phyloP scores from a whole-genome alignment of 2,113 vertebrate species.

The Ceuthmochares aereus region DNA sequence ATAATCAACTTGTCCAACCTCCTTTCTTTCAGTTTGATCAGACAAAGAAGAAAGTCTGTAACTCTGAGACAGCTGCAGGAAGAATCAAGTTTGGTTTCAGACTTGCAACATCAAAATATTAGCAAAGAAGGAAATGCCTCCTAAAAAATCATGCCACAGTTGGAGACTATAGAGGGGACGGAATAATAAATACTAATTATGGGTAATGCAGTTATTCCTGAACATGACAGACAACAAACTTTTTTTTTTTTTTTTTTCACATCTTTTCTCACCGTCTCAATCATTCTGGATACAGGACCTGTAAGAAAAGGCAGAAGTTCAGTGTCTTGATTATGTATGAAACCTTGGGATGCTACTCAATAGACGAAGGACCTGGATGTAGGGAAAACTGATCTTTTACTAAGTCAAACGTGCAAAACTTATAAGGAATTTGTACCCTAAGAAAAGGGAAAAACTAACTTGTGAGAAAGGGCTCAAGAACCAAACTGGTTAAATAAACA shows the following conservation, averaged over 20 bases:
- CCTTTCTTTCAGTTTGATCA: not conserved
- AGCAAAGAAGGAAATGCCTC: not conserved
- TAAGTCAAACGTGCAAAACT: not conserved
- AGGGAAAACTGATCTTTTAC: not conserved
- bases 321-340: not conserved
- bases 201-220: not conserved
- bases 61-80: not conserved
- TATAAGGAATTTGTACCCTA: not conserved
- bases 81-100: not conserved
- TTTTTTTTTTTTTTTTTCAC: not conserved
- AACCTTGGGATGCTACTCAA: not conserved
- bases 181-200: not conserved
- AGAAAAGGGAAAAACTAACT: not conserved
- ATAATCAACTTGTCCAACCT: not conserved
- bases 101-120: not conserved
- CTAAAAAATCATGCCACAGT: not conserved
- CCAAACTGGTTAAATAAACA: not conserved
- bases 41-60: not conserved
- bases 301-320: not conserved
- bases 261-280: not conserved
- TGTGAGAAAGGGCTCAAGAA: not conserved
- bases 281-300: not conserved
- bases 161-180: not conserved
- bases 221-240: not conserved
- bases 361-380: not conserved